These are phyloP conservation scores for Ondatra zibethicus DNA, from an alignment of 2,113 vertebrate genomes.

Conservation along the genomic window DNA sequence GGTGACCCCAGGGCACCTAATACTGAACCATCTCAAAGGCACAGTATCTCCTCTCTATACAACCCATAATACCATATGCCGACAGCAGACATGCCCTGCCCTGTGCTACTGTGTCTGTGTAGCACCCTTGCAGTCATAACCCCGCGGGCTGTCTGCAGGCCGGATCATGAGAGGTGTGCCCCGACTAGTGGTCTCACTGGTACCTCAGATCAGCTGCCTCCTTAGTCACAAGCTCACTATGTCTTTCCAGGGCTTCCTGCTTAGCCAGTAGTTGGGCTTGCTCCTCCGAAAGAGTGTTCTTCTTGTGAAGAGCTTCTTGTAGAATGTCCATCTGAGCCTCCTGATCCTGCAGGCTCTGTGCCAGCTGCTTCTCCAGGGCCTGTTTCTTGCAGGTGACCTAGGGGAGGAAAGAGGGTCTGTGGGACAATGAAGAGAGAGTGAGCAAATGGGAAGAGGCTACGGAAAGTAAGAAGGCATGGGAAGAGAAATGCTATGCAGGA, in stretches of 20 bases:
- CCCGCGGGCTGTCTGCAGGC: neutral
- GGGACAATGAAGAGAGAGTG: neutral
- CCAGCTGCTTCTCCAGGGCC: constrained; percentile 85
- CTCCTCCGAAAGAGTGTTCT: constrained; percentile 86
- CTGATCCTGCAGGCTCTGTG: constrained; percentile 83
- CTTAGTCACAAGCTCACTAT: constrained; percentile 83
- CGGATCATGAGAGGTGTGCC: neutral
- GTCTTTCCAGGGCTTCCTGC: constrained; percentile 87
- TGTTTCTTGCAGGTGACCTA: constrained; percentile 85
- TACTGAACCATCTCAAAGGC: too few species aligned
- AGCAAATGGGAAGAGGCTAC: neutral
- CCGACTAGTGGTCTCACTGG: too few species aligned
- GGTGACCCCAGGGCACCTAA: too few species aligned
- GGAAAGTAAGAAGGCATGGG: neutral
- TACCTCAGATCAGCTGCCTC: constrained; percentile 88
- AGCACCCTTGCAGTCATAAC: too few species aligned
- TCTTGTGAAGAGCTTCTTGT: constrained; percentile 80
- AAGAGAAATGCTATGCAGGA: neutral
- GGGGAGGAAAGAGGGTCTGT: neutral
- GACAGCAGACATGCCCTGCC: neutral
- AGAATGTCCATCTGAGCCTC: constrained; percentile 83
- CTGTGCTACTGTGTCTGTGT: neutral
- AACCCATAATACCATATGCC: neutral
- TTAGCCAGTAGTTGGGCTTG: constrained; percentile 86
- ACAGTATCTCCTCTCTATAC: neutral